Evolutionary conservation across 2,797 vertebrate genomes (phyloP).

Genomic region (Toxotes lorentzi): DNA sequence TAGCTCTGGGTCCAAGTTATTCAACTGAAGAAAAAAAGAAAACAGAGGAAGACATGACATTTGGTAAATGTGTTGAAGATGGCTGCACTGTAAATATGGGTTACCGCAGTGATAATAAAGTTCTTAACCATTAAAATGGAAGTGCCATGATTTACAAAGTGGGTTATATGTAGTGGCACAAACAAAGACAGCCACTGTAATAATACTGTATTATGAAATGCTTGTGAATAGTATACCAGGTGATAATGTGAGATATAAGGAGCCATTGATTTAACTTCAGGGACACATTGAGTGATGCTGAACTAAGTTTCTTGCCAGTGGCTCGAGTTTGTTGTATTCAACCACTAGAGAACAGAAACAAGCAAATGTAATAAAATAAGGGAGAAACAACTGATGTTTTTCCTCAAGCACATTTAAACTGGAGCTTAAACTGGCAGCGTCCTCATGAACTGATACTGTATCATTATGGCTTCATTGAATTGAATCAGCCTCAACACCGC

Average conservation of each 20-base stretch:
- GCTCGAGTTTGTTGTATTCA: not conserved
- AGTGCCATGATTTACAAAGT: not conserved
- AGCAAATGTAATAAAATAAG: not conserved
- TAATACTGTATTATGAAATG: not conserved
- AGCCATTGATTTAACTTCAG: not conserved
- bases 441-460: not conserved
- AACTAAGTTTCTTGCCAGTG: not conserved
- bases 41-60: not conserved
- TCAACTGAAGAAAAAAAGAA: conserved; percentile 85
- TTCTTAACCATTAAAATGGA: not conserved
- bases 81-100: not conserved
- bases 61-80: not conserved
- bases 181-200: not conserved
- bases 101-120: not conserved
- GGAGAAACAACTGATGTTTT: not conserved
- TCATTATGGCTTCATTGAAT: not conserved
- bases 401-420: not conserved
- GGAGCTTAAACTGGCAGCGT: not conserved
- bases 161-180: not conserved
- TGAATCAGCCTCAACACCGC: not conserved
- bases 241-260: not conserved
- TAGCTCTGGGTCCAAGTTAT: conserved; percentile 98
- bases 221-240: not conserved
- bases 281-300: not conserved
- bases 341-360: not conserved